These are phyloP conservation scores for Peribatodes rhomboidaria DNA, from an alignment of 2,888 invertebrate species.

Conservation along the genomic window DNA sequence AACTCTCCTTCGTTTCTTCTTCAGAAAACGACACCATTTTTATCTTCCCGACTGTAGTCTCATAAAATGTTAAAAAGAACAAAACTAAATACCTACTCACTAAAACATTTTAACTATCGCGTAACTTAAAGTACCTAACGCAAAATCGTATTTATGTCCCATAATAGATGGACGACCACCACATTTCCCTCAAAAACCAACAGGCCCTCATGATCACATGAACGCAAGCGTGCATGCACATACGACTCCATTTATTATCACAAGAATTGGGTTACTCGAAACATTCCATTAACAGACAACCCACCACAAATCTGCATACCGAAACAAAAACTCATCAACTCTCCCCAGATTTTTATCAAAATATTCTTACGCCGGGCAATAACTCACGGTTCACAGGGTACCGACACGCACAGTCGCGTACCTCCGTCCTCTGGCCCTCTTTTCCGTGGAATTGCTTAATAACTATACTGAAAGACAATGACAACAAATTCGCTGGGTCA, in stretches of 20 bases:
- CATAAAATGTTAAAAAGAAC: too few species aligned
- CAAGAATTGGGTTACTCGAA: constrained; percentile 4
- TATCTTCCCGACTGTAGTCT: too few species aligned
- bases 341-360: constrained; percentile 34
- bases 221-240: neutral
- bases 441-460: constrained; percentile 35
- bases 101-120: too few species aligned
- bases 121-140: too few species aligned
- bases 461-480: constrained; percentile 23
- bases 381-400: constrained; percentile 29
- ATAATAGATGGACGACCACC: too few species aligned
- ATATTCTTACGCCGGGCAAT: constrained; percentile 25
- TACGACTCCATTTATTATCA: neutral
- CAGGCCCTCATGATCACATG: neutral
- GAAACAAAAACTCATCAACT: constrained; percentile 35
- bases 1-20: too few species aligned
- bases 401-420: constrained; percentile 35
- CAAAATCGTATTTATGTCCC: too few species aligned
- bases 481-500: constrained; percentile 12
- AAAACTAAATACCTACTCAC: too few species aligned
- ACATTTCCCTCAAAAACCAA: too few species aligned
- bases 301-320: constrained; percentile 14
- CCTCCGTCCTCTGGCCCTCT: constrained; percentile 22
- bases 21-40: too few species aligned
- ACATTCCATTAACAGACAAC: neutral